phyloP scores from a whole-genome alignment of 2,797 vertebrate genomes.

The Chloroceryle inda region DNA sequence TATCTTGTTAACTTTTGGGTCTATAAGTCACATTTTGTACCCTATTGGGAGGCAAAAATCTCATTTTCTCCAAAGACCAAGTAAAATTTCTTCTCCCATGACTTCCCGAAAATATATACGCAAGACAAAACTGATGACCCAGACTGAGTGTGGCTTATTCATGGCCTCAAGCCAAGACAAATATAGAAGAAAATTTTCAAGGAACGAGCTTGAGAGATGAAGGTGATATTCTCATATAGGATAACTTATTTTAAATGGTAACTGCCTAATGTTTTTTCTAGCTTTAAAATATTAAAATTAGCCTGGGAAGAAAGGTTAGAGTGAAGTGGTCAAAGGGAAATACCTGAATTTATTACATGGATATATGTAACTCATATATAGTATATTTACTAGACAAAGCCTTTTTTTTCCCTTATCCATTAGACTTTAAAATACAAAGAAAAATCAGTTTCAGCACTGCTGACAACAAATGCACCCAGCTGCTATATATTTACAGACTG shows the following conservation, averaged over 20 bases:
- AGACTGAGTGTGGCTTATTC: constrained; percentile 11
- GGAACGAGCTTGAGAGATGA: constrained; percentile 1
- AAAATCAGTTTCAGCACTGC: background rate
- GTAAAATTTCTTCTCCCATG: background rate
- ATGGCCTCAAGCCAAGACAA: constrained; percentile 28
- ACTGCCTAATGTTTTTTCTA: background rate
- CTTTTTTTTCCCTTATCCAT: background rate
- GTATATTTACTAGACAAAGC: background rate
- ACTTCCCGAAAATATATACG: constrained; percentile 10
- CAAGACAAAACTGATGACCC: constrained; percentile 28
- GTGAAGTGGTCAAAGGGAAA: background rate
- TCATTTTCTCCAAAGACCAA: constrained; percentile 19
- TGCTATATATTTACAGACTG: background rate
- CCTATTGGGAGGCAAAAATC: background rate
- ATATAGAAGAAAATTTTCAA: background rate
- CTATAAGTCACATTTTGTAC: background rate
- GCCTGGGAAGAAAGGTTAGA: background rate
- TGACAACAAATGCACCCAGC: background rate
- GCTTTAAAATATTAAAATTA: background rate
- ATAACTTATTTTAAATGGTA: background rate
- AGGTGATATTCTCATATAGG: background rate
- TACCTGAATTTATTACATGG: background rate
- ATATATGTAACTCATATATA: background rate
- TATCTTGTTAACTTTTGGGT: background rate
- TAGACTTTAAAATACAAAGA: background rate